Percentiles rank a stretch among this genome's conserved stretches.
Evolutionary conservation across 1,140 invertebrate genomes (phyloP).

Genomic region (Phortica variegata): DNA sequence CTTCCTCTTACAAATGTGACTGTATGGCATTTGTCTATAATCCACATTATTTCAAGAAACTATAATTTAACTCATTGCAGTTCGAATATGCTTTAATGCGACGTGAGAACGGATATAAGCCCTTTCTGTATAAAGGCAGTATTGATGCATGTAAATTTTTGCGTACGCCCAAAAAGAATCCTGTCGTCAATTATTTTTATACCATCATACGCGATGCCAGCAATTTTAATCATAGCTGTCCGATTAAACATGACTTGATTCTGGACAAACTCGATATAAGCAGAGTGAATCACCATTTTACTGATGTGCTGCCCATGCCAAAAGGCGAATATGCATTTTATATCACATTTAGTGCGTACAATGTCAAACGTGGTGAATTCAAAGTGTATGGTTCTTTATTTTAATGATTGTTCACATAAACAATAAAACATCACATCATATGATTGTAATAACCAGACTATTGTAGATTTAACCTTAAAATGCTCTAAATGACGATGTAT

Average conservation of each 20-base stretch:
- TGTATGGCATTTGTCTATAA: background rate
- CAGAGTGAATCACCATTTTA: conserved; percentile 3
- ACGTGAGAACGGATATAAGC: conserved; percentile 11
- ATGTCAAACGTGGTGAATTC: background rate
- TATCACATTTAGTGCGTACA: background rate
- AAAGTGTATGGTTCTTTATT: background rate
- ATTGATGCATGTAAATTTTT: conserved; percentile 10
- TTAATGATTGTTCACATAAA: too few species aligned
- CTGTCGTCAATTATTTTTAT: conserved; percentile 3
- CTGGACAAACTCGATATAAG: conserved; percentile 5
- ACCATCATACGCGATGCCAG: conserved; percentile 4
- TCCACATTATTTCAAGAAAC: background rate
- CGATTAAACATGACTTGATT: conserved; percentile 4
- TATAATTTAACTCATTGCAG: conserved; percentile 1
- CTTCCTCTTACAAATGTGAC: conserved; percentile 11
- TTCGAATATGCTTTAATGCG: conserved; percentile 3
- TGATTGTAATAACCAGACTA: too few species aligned
- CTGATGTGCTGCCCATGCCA: conserved; percentile 3
- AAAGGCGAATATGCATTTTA: conserved; percentile 6
- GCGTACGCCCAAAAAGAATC: conserved; percentile 1
- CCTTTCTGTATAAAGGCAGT: conserved; percentile 2
- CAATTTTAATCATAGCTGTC: conserved; percentile 16
- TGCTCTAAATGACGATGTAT: too few species aligned
- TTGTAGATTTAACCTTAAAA: too few species aligned
- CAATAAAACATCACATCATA: too few species aligned